A percentile compares a stretch with the other conserved stretches of the same genome.
phyloP scores from a whole-genome alignment of 2,797 vertebrate genomes.

The Rhyacichthys aspro region DNA sequence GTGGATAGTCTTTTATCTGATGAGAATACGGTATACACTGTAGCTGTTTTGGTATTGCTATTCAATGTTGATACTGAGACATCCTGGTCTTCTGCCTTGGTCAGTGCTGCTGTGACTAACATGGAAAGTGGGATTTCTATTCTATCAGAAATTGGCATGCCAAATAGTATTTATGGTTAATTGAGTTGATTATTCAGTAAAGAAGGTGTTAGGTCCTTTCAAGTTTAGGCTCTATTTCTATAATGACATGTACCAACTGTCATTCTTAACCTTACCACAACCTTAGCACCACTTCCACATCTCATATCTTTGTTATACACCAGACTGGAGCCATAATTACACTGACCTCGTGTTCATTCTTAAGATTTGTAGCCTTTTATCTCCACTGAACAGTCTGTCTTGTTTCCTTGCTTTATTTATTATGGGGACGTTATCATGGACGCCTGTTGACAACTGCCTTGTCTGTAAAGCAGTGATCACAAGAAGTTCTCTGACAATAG shows the following conservation, averaged over 20 bases:
- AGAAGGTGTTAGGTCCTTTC: not conserved
- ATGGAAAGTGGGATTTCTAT: not conserved
- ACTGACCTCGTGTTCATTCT: slow-evolving; percentile 19
- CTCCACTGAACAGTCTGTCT: slow-evolving; percentile 2
- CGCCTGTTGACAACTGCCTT: not conserved
- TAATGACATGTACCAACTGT: slow-evolving; percentile 27
- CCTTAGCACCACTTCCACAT: slow-evolving; percentile 48
- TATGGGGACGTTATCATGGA: slow-evolving; percentile 8
- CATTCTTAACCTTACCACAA: slow-evolving; percentile 39
- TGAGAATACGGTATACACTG: not conserved
- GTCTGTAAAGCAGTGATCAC: not conserved
- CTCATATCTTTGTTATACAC: slow-evolving; percentile 45
- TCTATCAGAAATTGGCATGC: not conserved
- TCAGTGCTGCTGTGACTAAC: not conserved
- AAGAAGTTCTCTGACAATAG: slow-evolving; percentile 20
- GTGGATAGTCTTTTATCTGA: slow-evolving; percentile 1
- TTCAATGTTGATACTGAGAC: not conserved
- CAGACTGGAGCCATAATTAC: slow-evolving; percentile 29
- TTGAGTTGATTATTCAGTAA: slow-evolving; percentile 7
- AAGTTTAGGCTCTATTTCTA: not conserved
- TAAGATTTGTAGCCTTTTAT: slow-evolving; percentile 17
- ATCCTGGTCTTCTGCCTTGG: not conserved
- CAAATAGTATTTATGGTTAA: no score
- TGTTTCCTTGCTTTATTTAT: slow-evolving; percentile 20
- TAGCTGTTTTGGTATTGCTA: not conserved